Conservation (phyloP, 2,797 vertebrate genomes). For the Momotus momota region DNA sequence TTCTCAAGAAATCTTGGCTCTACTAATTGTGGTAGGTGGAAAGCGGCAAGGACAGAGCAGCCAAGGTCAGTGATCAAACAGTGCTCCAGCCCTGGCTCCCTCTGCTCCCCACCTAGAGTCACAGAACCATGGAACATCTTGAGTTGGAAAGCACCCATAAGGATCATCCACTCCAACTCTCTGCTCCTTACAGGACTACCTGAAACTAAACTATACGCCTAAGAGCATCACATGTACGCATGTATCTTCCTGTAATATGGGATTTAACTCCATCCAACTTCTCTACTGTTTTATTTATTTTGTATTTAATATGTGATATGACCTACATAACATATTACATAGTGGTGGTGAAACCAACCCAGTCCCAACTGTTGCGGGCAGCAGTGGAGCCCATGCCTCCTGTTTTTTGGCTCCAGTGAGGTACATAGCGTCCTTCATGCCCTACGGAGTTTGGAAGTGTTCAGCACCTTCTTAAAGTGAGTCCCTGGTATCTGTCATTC, state of each 20-base stretch:
- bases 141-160: neutral
- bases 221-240: accelerated
- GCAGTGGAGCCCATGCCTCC: neutral
- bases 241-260: neutral
- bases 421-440: accelerated
- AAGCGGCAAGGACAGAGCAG: neutral
- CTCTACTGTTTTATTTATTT: neutral
- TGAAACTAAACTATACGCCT: neutral
- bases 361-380: neutral
- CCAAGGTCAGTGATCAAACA: neutral
- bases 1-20: neutral
- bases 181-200: neutral
- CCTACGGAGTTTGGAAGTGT: neutral
- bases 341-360: neutral
- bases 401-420: neutral
- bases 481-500: accelerated
- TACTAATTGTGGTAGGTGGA: neutral
- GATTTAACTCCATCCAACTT: neutral
- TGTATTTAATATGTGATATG: neutral
- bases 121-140: neutral
- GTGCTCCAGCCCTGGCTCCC: neutral
- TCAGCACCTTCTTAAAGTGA: neutral
- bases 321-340: neutral
- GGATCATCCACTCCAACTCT: neutral
- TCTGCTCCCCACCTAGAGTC: neutral